Evolutionary conservation across 2,113 vertebrate species (phyloP).

Genomic region (Nannospalax galili): DNA sequence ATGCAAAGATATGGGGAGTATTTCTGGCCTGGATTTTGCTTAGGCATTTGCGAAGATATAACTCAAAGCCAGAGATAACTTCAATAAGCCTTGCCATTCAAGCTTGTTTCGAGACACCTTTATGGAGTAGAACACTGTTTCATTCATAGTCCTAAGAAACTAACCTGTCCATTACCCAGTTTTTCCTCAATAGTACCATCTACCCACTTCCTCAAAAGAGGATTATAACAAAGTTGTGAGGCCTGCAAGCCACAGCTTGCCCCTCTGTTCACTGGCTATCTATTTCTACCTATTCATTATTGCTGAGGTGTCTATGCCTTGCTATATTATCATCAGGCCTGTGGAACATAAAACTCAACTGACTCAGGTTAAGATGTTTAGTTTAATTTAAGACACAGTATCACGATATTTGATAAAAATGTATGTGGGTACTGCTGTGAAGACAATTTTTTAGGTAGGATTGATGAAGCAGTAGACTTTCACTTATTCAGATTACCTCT

Average conservation of each 20-base stretch:
- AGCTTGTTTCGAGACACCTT: not conserved
- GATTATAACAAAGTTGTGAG: not conserved
- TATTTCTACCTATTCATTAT: not conserved
- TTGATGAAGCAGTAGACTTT: not conserved
- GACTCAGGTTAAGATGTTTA: not conserved
- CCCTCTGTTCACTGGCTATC: not conserved
- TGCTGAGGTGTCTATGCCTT: not conserved
- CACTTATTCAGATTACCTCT: not conserved
- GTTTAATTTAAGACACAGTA: not conserved
- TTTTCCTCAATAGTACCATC: not conserved
- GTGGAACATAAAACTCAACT: not conserved
- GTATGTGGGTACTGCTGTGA: not conserved
- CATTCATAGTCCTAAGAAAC: not conserved
- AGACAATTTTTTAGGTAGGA: not conserved
- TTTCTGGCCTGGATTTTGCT: not conserved
- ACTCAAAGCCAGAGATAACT: conserved; percentile 15
- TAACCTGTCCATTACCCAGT: not conserved
- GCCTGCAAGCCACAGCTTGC: not conserved
- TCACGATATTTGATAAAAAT: not conserved
- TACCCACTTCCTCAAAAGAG: not conserved
- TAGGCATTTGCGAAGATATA: conserved; percentile 36
- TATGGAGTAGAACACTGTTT: not conserved
- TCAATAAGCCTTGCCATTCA: not conserved
- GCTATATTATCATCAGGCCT: not conserved
- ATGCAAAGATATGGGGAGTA: not conserved